Conservation (phyloP, 2,888 invertebrate species). For the Drosophila siamana region DNA sequence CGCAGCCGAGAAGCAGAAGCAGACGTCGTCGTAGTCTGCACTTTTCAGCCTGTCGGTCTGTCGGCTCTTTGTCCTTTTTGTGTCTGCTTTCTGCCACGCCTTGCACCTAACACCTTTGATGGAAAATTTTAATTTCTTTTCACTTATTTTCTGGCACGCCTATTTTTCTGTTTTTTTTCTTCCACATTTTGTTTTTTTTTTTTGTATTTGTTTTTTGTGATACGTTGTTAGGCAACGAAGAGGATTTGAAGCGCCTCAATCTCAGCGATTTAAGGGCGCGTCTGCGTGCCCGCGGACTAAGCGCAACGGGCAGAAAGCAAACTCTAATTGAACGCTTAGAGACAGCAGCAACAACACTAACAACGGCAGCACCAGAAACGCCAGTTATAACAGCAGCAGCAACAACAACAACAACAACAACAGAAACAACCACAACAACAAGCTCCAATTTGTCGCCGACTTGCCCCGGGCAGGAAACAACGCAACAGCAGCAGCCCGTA, state of each 20-base stretch:
- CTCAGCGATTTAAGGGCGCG: slow-evolving; percentile 69
- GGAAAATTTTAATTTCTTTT: slow-evolving; percentile 51
- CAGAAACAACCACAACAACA: slow-evolving; percentile 23
- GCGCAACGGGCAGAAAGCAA: slow-evolving; percentile 71
- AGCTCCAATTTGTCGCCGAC: slow-evolving; percentile 59
- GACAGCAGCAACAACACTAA: slow-evolving; percentile 5
- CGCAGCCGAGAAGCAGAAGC: slow-evolving; percentile 2
- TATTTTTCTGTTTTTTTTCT: slow-evolving; percentile 48
- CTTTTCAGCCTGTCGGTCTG: background rate
- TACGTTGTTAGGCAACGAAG: slow-evolving; percentile 31
- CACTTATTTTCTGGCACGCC: slow-evolving; percentile 56
- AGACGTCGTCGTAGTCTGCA: slow-evolving; percentile 11
- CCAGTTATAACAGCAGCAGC: slow-evolving; percentile 27
- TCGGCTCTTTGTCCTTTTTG: slow-evolving; percentile 6
- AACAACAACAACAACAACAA: slow-evolving; percentile 22
- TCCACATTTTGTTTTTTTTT: slow-evolving; percentile 38
- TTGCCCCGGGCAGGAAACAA: slow-evolving; percentile 22
- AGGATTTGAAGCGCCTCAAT: slow-evolving; percentile 62
- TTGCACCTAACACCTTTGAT: slow-evolving; percentile 45
- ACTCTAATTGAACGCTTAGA: slow-evolving; percentile 74
- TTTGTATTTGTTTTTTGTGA: slow-evolving; percentile 13
- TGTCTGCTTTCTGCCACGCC: slow-evolving; percentile 23
- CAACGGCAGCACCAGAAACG: slow-evolving; percentile 17
- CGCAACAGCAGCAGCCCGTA: slow-evolving; percentile 42
- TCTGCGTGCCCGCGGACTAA: slow-evolving; percentile 71